Conservation (phyloP, 2,797 vertebrate genomes). For the Hypotaenidia okinawae region DNA sequence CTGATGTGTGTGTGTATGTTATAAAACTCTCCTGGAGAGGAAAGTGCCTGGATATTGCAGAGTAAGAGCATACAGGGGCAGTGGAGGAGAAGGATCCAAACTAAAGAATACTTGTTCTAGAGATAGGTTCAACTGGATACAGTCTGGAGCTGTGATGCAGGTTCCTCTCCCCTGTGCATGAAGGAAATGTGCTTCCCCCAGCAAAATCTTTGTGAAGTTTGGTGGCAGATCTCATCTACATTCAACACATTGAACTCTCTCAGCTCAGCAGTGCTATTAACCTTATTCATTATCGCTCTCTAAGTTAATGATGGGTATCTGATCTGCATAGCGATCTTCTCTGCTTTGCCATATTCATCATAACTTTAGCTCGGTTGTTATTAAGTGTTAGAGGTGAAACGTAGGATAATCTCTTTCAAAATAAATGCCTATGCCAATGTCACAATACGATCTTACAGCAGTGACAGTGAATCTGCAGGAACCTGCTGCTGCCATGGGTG, state of each 20-base stretch:
- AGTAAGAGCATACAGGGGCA: not conserved
- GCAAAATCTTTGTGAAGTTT: not conserved
- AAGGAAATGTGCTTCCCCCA: not conserved
- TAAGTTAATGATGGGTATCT: constrained; percentile 26
- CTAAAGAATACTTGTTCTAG: not conserved
- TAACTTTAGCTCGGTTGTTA: not conserved
- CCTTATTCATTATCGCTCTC: not conserved
- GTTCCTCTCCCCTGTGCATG: accelerated
- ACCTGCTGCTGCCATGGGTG: not conserved
- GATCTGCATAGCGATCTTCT: not conserved
- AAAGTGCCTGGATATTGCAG: not conserved
- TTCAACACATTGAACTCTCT: not conserved
- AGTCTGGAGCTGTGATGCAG: not conserved
- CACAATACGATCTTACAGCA: not conserved
- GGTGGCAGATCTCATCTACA: not conserved
- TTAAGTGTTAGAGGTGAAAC: not conserved
- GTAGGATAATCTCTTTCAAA: not conserved
- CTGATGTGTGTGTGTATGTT: not conserved
- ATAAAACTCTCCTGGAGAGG: not conserved
- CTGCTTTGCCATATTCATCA: not conserved
- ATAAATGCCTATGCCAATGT: not conserved
- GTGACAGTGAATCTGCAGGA: not conserved
- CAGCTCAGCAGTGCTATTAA: not conserved
- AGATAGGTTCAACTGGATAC: not conserved
- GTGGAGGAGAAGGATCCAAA: not conserved